Conservation (phyloP, 2,888 invertebrate species). For the Agrilus cyanescens region DNA sequence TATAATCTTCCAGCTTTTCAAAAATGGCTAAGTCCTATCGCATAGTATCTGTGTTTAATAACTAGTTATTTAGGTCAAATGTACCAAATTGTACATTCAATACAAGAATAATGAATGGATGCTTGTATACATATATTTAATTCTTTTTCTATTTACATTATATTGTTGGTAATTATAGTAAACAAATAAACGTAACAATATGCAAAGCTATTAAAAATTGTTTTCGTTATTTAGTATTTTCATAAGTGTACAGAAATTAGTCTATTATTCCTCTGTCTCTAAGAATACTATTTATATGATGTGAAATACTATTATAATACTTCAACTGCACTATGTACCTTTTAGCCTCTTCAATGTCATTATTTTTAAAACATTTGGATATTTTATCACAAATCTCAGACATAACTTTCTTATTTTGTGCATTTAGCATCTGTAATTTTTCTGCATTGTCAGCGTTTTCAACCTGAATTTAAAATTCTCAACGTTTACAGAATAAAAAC, state of each 20-base stretch:
- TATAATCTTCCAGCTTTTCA: too few relatives aligned
- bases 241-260: conserved; percentile 16
- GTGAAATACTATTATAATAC: conserved; percentile 71
- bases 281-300: conserved; percentile 57
- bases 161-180: too few relatives aligned
- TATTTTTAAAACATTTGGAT: conserved; percentile 49
- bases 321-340: conserved; percentile 62
- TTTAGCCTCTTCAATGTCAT: conserved; percentile 54
- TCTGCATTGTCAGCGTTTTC: conserved; percentile 50
- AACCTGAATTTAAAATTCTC: conserved; percentile 15
- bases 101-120: too few relatives aligned
- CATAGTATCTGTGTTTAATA: too few relatives aligned
- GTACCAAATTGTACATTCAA: too few relatives aligned
- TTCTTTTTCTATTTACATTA: too few relatives aligned
- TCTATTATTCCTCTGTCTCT: conserved; percentile 46
- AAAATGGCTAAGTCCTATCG: too few relatives aligned
- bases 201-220: too few relatives aligned
- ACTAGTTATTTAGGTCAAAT: too few relatives aligned
- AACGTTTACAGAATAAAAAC: conserved; percentile 22
- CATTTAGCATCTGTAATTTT: conserved; percentile 45
- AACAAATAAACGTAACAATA: too few relatives aligned
- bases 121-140: too few relatives aligned
- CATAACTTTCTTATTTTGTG: conserved; percentile 45
- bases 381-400: conserved; percentile 44
- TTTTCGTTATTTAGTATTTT: too few relatives aligned